Evolutionary conservation across 2,113 vertebrate species (phyloP).

Genomic region (Xiphias gladius): DNA sequence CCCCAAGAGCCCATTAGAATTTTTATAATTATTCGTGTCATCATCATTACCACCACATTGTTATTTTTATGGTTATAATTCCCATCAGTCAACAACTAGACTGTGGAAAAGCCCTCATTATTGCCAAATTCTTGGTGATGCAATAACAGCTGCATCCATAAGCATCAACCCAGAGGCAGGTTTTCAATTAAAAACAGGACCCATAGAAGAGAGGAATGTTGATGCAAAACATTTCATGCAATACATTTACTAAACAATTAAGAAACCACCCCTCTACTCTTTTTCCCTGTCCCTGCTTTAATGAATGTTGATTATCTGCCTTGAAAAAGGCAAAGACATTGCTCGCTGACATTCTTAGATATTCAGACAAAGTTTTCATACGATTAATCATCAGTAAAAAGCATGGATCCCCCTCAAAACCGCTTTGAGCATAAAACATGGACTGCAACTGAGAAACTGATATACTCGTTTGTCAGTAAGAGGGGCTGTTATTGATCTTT

Average conservation of each 20-base stretch:
- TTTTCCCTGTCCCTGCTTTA: neutral
- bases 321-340: neutral
- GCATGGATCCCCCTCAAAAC: neutral
- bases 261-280: neutral
- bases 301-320: slow-evolving; percentile 40
- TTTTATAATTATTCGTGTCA: slow-evolving; percentile 64
- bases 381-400: neutral
- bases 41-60: slow-evolving; percentile 68
- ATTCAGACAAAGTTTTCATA: slow-evolving; percentile 2
- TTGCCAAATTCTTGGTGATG: slow-evolving; percentile 52
- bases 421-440: neutral
- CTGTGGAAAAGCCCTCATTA: slow-evolving; percentile 53
- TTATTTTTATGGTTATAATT: slow-evolving; percentile 63
- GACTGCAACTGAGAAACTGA: neutral
- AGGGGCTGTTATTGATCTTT: neutral
- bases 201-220: slow-evolving; percentile 28
- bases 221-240: slow-evolving; percentile 41
- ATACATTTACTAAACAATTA: slow-evolving; percentile 50
- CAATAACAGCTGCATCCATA: slow-evolving; percentile 61
- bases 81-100: slow-evolving; percentile 58
- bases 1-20: slow-evolving; percentile 50
- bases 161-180: slow-evolving; percentile 50
- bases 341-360: neutral
- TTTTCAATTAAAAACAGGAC: slow-evolving; percentile 59
- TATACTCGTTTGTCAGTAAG: neutral